These are phyloP conservation scores for Pomatostomus ruficeps DNA, from an alignment of 2,113 vertebrate genomes.

Conservation along the genomic window DNA sequence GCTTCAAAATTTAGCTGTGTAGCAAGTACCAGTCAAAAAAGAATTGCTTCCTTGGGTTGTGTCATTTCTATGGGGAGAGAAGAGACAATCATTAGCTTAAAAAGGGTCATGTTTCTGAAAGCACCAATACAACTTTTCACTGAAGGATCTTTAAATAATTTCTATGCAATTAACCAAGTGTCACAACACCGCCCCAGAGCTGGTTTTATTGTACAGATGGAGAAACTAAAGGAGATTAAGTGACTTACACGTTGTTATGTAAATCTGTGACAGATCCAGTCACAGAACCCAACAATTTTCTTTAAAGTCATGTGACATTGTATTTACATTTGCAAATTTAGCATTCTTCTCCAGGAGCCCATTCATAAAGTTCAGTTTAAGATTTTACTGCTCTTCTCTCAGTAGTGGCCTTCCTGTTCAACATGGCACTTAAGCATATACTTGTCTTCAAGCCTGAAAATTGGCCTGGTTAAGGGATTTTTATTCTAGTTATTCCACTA, in stretches of 20 bases:
- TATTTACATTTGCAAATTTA: constrained; percentile 19
- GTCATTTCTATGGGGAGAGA: not conserved
- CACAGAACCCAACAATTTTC: not conserved
- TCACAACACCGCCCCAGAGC: not conserved
- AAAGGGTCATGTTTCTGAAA: not conserved
- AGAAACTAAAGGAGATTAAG: constrained; percentile 37
- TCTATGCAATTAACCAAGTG: constrained; percentile 15
- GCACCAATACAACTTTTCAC: not conserved
- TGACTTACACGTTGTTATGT: constrained; percentile 23
- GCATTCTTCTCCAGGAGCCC: not conserved
- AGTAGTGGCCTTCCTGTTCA: not conserved
- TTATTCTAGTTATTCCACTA: not conserved
- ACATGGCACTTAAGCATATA: not conserved
- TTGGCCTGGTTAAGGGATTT: not conserved
- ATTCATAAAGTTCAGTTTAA: not conserved
- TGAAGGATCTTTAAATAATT: constrained; percentile 12
- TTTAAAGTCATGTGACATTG: not conserved
- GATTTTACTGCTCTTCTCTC: not conserved
- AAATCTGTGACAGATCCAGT: constrained; percentile 6
- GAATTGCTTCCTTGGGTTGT: not conserved
- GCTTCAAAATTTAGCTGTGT: not conserved
- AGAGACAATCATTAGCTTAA: not conserved
- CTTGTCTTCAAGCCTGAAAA: not conserved
- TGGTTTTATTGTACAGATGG: not conserved
- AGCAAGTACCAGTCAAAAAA: not conserved